Base-by-base conservation (phyloP, 2,113 vertebrate genomes). In the Pachyramphus minor region DNA sequence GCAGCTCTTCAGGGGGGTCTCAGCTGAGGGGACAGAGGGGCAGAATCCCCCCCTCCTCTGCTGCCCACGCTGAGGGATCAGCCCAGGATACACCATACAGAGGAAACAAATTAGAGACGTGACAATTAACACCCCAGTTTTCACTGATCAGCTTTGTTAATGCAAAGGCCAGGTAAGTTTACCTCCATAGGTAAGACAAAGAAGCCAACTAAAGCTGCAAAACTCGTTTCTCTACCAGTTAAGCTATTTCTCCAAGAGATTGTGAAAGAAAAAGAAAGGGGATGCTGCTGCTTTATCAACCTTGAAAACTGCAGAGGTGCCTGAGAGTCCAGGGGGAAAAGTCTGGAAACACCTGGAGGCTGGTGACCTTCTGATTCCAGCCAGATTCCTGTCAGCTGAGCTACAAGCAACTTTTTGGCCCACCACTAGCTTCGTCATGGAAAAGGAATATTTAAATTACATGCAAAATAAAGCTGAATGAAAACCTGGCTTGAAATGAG, bases 21-120 rank as follows among this genome's bases (percentile, higher is more conserved):
- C 49, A 8, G 3, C 23, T 25, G 23, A 49, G 49, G 11, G 59
- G 30, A 20, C 55, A 47, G 0, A 63, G 49, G 1, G 21, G 6
- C 14, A 74, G 33, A 44, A 74, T 45, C 5, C 8, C 17, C 45
- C 12, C 52, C 19, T 74, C 0, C 2, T 8, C 37, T 52, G 33
- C 19, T 67, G 68, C 33, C 45, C 44, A n/a, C 0, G 0, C 13
- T 30, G 60, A 0, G 44, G 33, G 13, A 53, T 25, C 8, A 75
- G 39, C 8, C 42, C 24, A 62, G 44, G n/a, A 8, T 1, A 20
- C 10, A 5, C 39, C 6, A 2, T 18, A 21, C 4, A 55, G 22
- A 52, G 19, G 18, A 39, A 68, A 41, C 21, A 41, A 21, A 31
- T 75, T 45, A 80, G 11, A 74, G 19, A 41, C 0, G 0, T 60